Evolutionary conservation across 2,888 invertebrate genomes (phyloP).

Genomic region (Stomorhina lunata): DNA sequence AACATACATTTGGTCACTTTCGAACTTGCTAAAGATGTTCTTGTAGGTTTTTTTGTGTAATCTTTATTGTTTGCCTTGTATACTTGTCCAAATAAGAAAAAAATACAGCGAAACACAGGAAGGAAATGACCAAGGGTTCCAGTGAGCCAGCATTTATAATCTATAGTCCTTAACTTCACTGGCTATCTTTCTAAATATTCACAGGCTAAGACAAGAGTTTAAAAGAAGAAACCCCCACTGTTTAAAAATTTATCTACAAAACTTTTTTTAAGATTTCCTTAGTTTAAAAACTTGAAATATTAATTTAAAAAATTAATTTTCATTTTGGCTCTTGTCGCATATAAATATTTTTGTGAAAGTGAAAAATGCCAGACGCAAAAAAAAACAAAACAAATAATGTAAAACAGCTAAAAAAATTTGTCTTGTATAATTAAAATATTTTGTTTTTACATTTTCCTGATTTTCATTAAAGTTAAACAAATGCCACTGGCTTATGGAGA

Average conservation of each 20-base stretch:
- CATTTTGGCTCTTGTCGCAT: conserved; percentile 20
- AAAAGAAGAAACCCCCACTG: not conserved
- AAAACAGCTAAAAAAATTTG: not conserved
- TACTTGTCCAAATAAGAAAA: conserved; percentile 1
- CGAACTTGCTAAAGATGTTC: conserved; percentile 23
- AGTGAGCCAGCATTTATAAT: conserved; percentile 47
- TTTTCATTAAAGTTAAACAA: conserved; percentile 58
- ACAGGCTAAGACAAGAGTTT: not conserved
- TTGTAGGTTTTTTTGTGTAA: conserved; percentile 12
- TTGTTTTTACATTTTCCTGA: conserved; percentile 52
- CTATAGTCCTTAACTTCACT: conserved; percentile 2
- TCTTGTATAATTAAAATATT: conserved; percentile 46
- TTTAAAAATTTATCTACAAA: not conserved
- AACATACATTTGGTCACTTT: not conserved
- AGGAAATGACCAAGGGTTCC: conserved; percentile 56
- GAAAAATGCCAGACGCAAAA: not conserved
- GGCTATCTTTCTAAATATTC: not conserved
- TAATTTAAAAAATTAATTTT: conserved; percentile 50
- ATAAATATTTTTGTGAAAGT: conserved; percentile 34
- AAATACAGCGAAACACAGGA: conserved; percentile 22
- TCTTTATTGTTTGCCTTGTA: conserved; percentile 35
- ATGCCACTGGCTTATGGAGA: conserved; percentile 35
- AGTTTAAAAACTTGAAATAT: conserved; percentile 42
- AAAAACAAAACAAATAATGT: not conserved
- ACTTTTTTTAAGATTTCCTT: conserved; percentile 37